Base-by-base conservation (phyloP, 2,113 vertebrate genomes). In the Elephas maximus region DNA sequence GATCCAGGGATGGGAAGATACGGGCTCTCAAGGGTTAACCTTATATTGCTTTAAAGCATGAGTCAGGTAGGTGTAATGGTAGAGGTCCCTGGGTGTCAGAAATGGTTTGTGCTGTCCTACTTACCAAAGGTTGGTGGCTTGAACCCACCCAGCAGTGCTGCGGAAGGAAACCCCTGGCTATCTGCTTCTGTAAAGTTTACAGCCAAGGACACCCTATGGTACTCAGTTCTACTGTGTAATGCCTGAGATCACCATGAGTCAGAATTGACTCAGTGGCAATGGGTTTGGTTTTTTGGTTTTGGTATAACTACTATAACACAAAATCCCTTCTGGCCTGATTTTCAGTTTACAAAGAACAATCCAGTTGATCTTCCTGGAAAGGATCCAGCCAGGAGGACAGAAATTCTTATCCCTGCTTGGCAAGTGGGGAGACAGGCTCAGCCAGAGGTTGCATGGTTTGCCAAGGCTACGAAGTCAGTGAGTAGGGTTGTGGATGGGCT, bases 301-400 rank as follows among this genome's bases (percentile, higher is more conserved):
- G 60, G 65, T 74, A 1, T 28, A 26, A 88, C 14, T 53, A 48
- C 67, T 74, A 65, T 69, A 10, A 81, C 1, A 62, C 65, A 57
- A 53, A 90, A 85, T 95, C 78, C 67, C 45, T 85, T 57, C 78
- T 41, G 88, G 67, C 78, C 85, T 71, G 77, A 90, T 92, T 78
- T 91, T 94, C 78, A 44, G 5, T 96, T 88, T 88, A 63, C 33
- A 82, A 71, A 85, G 82, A 88, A 57, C 84, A 60, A 88, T 81
- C 77, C 71, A 45, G 0, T 88, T 80, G 80, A 51, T 92, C 77
- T 88, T 90, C 77, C 37, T 3, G n/a, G 67, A 81, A 48, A 95
- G 78, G 37, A 69, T 53, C 53, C 30, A 67, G 80, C 41, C 57
- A 67, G 65, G 44, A 92, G 62, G 79, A 88, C 51, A 92, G 53